Conservation (phyloP, 2,113 vertebrate species). For the Lycaon pictus region DNA sequence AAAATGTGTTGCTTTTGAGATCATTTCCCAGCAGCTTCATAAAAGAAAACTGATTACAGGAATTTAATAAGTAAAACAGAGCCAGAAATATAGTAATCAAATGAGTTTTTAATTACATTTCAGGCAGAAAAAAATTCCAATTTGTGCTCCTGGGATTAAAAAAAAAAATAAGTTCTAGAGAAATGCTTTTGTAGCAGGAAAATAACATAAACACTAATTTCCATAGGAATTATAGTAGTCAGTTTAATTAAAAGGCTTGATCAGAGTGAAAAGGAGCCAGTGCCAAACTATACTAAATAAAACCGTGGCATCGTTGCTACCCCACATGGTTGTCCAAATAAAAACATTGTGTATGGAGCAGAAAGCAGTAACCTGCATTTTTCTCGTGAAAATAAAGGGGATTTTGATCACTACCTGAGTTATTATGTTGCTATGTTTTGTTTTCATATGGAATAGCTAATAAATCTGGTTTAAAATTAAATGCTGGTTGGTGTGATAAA, state of each 20-base stretch:
- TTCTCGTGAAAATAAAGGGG: conserved; percentile 58
- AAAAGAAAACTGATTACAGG: conserved; percentile 92
- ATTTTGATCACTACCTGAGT: conserved; percentile 33
- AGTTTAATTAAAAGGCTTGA: conserved; percentile 88
- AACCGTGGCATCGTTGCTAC: conserved; percentile 72
- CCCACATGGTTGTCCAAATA: conserved; percentile 81
- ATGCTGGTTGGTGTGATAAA: background rate
- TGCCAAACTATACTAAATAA: conserved; percentile 84
- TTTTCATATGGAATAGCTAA: background rate
- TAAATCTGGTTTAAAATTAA: conserved; percentile 37
- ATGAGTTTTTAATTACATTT: conserved; percentile 92
- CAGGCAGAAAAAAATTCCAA: conserved; percentile 88
- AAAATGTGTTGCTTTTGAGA: conserved; percentile 90
- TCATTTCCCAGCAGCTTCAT: conserved; percentile 93
- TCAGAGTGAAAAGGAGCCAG: conserved; percentile 78
- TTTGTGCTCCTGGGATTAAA: conserved; percentile 86
- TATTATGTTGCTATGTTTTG: background rate
- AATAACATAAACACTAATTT: conserved; percentile 88
- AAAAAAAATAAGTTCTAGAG: conserved; percentile 85
- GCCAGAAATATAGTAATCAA: conserved; percentile 91
- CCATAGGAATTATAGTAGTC: conserved; percentile 86
- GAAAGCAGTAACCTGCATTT: conserved; percentile 79
- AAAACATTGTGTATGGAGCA: conserved; percentile 68
- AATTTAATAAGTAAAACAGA: conserved; percentile 90
- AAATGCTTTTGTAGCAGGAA: conserved; percentile 87